Conservation (phyloP, 2,113 vertebrate species). For the Caretta caretta region DNA sequence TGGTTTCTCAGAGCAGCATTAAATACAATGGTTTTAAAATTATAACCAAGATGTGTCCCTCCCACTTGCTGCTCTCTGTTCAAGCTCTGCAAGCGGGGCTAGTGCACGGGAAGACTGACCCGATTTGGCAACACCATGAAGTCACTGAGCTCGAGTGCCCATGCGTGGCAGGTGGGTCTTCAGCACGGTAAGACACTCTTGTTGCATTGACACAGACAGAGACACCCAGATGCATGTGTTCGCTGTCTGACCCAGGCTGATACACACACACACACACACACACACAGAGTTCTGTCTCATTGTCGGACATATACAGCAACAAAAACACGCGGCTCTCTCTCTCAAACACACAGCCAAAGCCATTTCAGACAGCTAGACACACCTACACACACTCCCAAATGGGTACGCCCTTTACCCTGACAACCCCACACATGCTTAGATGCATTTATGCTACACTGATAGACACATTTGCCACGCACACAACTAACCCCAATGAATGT, state of each 20-base stretch:
- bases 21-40: background rate
- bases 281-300: too few species aligned
- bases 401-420: too few species aligned
- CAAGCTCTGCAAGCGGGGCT: fast-evolving
- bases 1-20: background rate
- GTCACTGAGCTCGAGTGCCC: fast-evolving
- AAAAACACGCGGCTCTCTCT: too few species aligned
- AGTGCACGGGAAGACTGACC: fast-evolving
- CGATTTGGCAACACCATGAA: fast-evolving
- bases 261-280: fast-evolving
- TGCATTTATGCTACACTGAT: too few species aligned
- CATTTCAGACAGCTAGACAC: too few species aligned
- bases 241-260: background rate
- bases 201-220: background rate
- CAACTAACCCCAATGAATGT: too few species aligned
- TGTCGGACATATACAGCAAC: too few species aligned
- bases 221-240: background rate
- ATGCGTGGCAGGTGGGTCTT: background rate
- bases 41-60: background rate
- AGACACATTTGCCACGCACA: too few species aligned
- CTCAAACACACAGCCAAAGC: too few species aligned
- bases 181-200: background rate
- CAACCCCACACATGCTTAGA: too few species aligned
- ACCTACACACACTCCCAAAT: too few species aligned
- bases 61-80: background rate